Percentiles rank a stretch among this genome's conserved stretches.
Conservation (phyloP, 2,113 vertebrate species). For the Caranx melampygus region DNA sequence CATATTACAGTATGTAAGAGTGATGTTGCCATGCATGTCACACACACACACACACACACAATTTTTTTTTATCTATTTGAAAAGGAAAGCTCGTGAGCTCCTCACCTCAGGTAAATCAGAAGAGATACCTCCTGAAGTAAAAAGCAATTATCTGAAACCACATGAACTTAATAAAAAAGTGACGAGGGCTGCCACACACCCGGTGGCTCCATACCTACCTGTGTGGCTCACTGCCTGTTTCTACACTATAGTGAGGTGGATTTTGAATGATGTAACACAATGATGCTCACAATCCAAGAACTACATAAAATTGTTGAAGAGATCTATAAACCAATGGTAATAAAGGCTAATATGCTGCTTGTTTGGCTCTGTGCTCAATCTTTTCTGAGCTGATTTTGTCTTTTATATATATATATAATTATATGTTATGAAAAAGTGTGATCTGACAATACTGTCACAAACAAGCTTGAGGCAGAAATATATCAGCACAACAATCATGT, state of each 20-base stretch:
- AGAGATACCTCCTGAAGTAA: slow-evolving; percentile 25
- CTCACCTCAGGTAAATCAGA: slow-evolving; percentile 51
- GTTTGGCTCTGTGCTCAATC: neutral
- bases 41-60: too few relatives aligned
- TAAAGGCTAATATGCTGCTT: neutral
- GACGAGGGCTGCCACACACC: slow-evolving; percentile 2
- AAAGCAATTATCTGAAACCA: slow-evolving; percentile 71
- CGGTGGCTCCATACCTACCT: slow-evolving; percentile 15
- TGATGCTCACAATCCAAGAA: slow-evolving; percentile 4
- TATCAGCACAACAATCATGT: neutral
- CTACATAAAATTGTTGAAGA: slow-evolving; percentile 1
- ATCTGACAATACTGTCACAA: neutral
- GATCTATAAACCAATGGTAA: neutral
- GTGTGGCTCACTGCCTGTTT: neutral
- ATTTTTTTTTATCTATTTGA: slow-evolving; percentile 5
- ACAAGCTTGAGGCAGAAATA: neutral
- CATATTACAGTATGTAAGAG: too few relatives aligned
- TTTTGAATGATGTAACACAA: neutral
- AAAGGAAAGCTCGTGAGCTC: slow-evolving; percentile 14
- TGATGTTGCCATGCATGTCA: too few relatives aligned
- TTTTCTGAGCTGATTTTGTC: neutral
- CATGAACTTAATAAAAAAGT: slow-evolving; percentile 60
- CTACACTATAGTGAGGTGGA: neutral
- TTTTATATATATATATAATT: neutral
- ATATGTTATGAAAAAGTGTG: too few relatives aligned